Evolutionary conservation across 2,113 vertebrate genomes (phyloP).

Genomic region (Cheilinus undulatus): DNA sequence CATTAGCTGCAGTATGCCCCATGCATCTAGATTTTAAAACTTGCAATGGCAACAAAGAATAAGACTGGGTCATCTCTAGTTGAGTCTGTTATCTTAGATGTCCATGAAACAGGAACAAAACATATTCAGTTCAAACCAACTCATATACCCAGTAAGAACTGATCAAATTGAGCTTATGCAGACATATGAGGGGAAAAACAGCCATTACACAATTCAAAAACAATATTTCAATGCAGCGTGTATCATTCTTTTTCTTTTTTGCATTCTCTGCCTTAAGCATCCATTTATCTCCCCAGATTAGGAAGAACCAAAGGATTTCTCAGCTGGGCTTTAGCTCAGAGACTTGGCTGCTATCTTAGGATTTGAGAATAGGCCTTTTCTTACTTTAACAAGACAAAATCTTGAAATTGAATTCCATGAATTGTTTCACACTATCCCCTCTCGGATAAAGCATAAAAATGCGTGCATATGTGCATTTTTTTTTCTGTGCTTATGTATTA

Average conservation of each 20-base stretch:
- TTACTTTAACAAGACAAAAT: background rate
- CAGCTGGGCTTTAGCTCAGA: background rate
- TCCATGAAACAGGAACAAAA: too few species aligned
- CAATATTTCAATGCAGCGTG: background rate
- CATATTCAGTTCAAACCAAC: too few species aligned
- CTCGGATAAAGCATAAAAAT: background rate
- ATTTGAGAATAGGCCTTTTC: background rate
- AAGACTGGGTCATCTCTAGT: too few species aligned
- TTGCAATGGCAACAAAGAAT: too few species aligned
- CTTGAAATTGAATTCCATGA: background rate
- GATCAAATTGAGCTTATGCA: too few species aligned
- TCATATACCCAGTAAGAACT: too few species aligned
- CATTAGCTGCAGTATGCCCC: too few species aligned
- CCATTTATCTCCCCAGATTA: background rate
- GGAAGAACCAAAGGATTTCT: background rate
- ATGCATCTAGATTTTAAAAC: too few species aligned
- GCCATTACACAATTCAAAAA: background rate
- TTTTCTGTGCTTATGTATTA: background rate
- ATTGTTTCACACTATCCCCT: background rate
- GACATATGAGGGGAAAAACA: too few species aligned
- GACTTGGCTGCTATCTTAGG: background rate
- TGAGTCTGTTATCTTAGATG: too few species aligned
- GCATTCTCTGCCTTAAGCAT: background rate
- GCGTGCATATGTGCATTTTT: rapidly evolving
- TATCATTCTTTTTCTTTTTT: background rate